Base-by-base conservation (phyloP, 2,113 vertebrate genomes). In the Datnioides undecimradiatus region DNA sequence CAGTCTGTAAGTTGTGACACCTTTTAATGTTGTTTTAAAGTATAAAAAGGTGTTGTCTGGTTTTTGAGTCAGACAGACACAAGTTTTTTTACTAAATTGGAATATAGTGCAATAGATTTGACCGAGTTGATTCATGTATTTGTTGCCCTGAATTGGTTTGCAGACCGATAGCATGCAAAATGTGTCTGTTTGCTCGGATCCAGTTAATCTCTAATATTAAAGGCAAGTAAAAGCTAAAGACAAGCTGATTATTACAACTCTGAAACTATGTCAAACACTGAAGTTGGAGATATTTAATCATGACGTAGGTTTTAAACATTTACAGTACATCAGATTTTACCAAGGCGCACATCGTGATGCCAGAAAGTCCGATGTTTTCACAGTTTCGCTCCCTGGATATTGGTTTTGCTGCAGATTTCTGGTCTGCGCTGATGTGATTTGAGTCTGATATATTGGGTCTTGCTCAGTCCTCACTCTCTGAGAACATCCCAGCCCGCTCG, bases 351-450 rank as follows among this genome's bases (percentile, higher is more conserved):
- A 59, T 10, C 16, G 13, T 25, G 29, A 23, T 19, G 13, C 33
- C 16, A 40, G 19, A 19, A 17, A 13, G 23, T 48, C 11, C 17
- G 33, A 31, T 59, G 3, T n/a, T 17, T 25, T 38, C n/a, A 17
- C 45, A 48, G 29, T 36, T 48, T 27, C 19, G 23, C 25, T 23
- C 29, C 41, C 43, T 69, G 34, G 48, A 6, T 52, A 25, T 36
- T 38, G 68, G 19, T 55, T 51, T 41, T 73, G n/a, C 43, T 14
- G 45, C 12, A 59, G 51, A 45, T 62, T 49, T 38, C 62, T 46
- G 23, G 8, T 66, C 17, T 12, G 23, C 41, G 58, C 16, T 40
- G 52, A 11, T 73, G 70, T 25, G 73, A 52, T 73, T 31, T 6
- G 57, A 6, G 40, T 46, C n/a, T 57, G 33, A 67, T 68, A n/a